Conservation (phyloP, 2,888 invertebrate genomes). For the Cheilosia urbana region DNA sequence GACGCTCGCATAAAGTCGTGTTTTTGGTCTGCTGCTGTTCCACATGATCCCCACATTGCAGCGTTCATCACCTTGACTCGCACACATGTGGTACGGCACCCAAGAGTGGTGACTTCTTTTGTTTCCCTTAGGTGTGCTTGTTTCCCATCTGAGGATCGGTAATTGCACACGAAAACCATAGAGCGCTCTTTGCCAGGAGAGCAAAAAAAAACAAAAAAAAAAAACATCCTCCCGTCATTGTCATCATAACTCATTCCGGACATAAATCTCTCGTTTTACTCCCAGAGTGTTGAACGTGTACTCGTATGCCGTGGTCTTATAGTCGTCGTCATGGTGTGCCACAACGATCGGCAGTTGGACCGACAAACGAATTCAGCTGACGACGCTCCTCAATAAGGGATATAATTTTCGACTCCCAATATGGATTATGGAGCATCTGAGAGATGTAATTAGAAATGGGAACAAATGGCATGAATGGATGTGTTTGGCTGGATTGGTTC, state of each 20-base stretch:
- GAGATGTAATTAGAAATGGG: slow-evolving; percentile 69
- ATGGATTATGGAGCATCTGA: slow-evolving; percentile 69
- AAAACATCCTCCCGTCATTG: slow-evolving; percentile 41
- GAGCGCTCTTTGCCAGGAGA: slow-evolving; percentile 16
- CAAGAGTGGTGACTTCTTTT: slow-evolving; percentile 17
- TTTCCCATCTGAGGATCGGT: slow-evolving; percentile 60
- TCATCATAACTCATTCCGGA: slow-evolving; percentile 71
- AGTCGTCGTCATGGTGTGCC: slow-evolving; percentile 47
- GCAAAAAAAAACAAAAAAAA: slow-evolving; percentile 8
- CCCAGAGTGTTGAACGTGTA: slow-evolving; percentile 50
- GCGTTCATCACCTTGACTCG: slow-evolving; percentile 66
- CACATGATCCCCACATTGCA: slow-evolving; percentile 58
- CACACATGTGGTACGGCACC: slow-evolving; percentile 48
- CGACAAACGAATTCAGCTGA: slow-evolving; percentile 61
- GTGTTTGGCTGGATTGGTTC: slow-evolving; percentile 18
- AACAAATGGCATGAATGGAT: slow-evolving; percentile 56
- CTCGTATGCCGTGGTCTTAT: not conserved
- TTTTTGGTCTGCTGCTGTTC: slow-evolving; percentile 40
- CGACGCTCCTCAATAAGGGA: slow-evolving; percentile 52
- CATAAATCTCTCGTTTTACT: slow-evolving; percentile 60
- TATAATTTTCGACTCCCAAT: slow-evolving; percentile 71
- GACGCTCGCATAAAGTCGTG: slow-evolving; percentile 24
- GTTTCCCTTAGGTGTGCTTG: slow-evolving; percentile 45
- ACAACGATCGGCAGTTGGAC: slow-evolving; percentile 56
- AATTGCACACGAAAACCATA: slow-evolving; percentile 71